Base-by-base conservation (phyloP, 2,797 vertebrate species). In the Paedocypris micromegethes region DNA sequence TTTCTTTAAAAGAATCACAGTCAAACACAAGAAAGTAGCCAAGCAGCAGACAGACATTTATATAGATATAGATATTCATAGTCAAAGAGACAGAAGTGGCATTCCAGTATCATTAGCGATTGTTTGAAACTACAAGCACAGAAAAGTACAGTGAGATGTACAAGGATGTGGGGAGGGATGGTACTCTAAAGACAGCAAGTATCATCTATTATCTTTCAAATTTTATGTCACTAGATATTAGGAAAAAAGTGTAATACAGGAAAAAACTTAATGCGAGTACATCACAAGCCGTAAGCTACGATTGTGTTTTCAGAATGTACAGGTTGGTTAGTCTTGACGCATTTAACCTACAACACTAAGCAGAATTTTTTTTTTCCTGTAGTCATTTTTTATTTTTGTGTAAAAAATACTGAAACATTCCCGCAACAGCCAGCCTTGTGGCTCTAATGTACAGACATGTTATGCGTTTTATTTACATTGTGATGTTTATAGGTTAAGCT, bases 1-100 rank as follows among this genome's bases (percentile, higher is more conserved):
- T 87, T 85, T 72, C 44, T 87, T 72, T 86, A 85, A 89, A 78
- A 55, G 75, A 85, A 75, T 72, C 75, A 80, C 70, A 82, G 66
- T 70, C 75, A 75, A 80, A 81, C 78, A 78, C 73, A 70, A 63
- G 66, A 76, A 75, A 52, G 66, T 72, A 80, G 73, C 79, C 80
- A 77, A 82, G 78, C 75, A 78, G 75, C 74, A 76, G 77, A 76
- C 79, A 79, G 75, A 78, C 72, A 68, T 75, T 74, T 62, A 79
- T 71, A 81, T 76, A 73, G 56, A 74, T 77, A 72, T 68, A 75
- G 72, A 79, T 74, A 76, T 68, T 70, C 46, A 75, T 77, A 75
- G 64, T 76, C 75, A 68, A 79, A 70, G 65, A 68, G 78, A 83
- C 77, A 75, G 68, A 72, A 62, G 72, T 72, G 70, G 80, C 78